Evolutionary conservation across 2,797 vertebrate genomes (phyloP).

Genomic region (Mus minutoides): DNA sequence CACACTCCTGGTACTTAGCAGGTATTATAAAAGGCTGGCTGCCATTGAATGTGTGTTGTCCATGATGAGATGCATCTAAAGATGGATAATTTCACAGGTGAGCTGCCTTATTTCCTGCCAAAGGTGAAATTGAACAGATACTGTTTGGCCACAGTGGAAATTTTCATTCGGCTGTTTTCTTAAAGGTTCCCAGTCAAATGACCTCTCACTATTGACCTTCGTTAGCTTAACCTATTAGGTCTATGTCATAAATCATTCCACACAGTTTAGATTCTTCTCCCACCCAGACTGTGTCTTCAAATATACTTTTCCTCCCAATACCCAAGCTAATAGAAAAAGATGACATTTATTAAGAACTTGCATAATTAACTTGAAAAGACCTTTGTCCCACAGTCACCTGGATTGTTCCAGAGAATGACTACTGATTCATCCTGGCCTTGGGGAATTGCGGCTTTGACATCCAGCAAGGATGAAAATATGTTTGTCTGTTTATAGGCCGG

Average conservation of each 20-base stretch:
- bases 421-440: slow-evolving; percentile 32
- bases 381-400: slow-evolving; percentile 36
- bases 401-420: slow-evolving; percentile 52
- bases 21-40: background rate
- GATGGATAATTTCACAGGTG: background rate
- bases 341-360: slow-evolving; percentile 55
- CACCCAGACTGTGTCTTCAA: background rate
- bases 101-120: background rate
- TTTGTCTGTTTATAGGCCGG: slow-evolving; percentile 65
- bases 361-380: slow-evolving; percentile 56
- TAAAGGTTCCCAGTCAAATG: background rate
- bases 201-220: background rate
- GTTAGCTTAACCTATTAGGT: background rate
- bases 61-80: background rate
- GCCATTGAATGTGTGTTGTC: background rate
- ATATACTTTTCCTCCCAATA: background rate
- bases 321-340: background rate
- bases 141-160: background rate
- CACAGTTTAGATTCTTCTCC: background rate
- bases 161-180: background rate
- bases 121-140: background rate
- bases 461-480: slow-evolving; percentile 60
- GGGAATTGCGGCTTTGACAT: slow-evolving; percentile 45
- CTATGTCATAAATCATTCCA: background rate
- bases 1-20: background rate